Percentiles rank a stretch among this genome's conserved stretches.
phyloP scores from a whole-genome alignment of 2,797 vertebrate genomes.

The Aeoliscus strigatus region DNA sequence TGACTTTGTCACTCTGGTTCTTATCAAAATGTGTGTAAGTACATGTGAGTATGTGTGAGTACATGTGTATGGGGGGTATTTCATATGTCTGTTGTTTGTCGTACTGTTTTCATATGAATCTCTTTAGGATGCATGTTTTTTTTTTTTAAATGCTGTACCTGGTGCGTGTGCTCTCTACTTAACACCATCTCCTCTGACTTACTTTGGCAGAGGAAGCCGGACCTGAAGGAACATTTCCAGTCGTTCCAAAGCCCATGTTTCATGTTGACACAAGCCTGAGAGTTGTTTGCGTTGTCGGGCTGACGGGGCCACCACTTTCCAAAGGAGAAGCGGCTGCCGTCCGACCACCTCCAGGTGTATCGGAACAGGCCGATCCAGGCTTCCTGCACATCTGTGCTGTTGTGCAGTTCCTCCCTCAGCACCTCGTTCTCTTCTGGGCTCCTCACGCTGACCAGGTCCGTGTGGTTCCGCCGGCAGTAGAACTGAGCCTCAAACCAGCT shows the following conservation, averaged over 20 bases:
- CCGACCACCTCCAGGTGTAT: constrained; percentile 5
- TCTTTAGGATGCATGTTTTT: too few relatives aligned
- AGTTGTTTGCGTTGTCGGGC: not conserved
- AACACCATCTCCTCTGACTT: too few relatives aligned
- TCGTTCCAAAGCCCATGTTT: not conserved
- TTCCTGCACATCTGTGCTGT: not conserved
- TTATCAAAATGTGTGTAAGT: too few relatives aligned
- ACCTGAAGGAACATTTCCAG: not conserved
- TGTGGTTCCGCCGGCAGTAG: constrained; percentile 12
- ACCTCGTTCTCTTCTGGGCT: constrained; percentile 2
- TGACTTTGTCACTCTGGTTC: too few relatives aligned
- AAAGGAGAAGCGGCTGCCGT: not conserved
- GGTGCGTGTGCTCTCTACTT: too few relatives aligned
- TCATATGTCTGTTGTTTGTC: too few relatives aligned
- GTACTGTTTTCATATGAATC: too few relatives aligned
- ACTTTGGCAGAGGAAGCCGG: constrained; percentile 10
- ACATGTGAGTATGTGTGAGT: too few relatives aligned
- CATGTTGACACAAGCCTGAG: not conserved
- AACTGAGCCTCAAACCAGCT: constrained; percentile 11
- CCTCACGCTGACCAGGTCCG: constrained; percentile 9
- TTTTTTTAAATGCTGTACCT: too few relatives aligned
- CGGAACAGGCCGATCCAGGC: constrained; percentile 15
- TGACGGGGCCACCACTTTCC: not conserved
- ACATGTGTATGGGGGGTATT: too few relatives aligned
- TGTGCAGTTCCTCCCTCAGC: not conserved